These are phyloP conservation scores for Tachysurus fulvidraco DNA, from an alignment of 2,113 vertebrate genomes.

Conservation along the genomic window DNA sequence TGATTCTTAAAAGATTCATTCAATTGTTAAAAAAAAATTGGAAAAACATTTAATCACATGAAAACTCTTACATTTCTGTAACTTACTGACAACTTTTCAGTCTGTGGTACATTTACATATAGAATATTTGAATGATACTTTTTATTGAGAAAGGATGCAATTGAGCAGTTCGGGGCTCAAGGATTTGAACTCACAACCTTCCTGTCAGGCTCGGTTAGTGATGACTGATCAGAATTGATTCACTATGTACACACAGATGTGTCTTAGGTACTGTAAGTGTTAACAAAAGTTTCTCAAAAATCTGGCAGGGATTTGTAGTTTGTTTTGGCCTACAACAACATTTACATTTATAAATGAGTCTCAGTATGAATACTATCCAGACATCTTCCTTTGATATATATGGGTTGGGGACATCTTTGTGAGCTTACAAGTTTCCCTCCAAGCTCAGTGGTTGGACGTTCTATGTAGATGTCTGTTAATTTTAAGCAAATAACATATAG, in stretches of 20 bases:
- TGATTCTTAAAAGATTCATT: too few relatives aligned
- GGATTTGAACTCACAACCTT: not conserved
- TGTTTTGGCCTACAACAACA: not conserved
- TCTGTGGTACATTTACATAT: not conserved
- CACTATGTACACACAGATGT: not conserved
- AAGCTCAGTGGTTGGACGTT: not conserved
- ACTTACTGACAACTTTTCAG: not conserved
- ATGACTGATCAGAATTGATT: not conserved
- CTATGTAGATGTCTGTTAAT: constrained; percentile 4
- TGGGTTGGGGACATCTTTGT: not conserved
- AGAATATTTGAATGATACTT: not conserved
- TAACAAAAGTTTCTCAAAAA: not conserved
- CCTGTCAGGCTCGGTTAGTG: not conserved
- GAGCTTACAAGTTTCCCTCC: not conserved
- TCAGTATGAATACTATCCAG: not conserved
- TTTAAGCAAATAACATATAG: constrained; percentile 2
- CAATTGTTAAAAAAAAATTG: not conserved
- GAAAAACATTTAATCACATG: not conserved
- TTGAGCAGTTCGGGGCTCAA: not conserved
- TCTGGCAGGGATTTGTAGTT: not conserved
- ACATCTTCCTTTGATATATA: too few relatives aligned
- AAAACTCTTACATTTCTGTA: not conserved
- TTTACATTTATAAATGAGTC: not conserved
- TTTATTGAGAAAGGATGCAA: not conserved
- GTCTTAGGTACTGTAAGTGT: not conserved